Evolutionary conservation across 2,797 vertebrate species (phyloP).

Genomic region (Momotus momota): DNA sequence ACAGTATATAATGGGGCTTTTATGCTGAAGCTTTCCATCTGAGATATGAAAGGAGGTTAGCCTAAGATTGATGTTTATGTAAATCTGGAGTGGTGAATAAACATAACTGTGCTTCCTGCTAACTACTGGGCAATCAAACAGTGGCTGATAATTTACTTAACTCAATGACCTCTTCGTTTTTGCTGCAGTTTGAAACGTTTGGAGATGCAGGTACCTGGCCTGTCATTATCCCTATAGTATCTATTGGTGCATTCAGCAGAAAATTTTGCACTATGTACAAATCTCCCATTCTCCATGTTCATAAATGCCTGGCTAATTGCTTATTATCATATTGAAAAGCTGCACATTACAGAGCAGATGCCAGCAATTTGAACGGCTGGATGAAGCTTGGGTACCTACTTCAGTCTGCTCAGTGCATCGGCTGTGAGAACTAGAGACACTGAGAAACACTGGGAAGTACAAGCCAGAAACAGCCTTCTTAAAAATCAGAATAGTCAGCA

Average conservation of each 20-base stretch:
- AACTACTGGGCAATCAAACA: background rate
- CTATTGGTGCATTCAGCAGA: background rate
- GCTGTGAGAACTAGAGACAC: background rate
- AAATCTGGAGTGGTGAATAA: background rate
- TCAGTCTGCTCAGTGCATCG: background rate
- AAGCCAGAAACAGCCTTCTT: background rate
- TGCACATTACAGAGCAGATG: constrained; percentile 20
- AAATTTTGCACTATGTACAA: constrained; percentile 6
- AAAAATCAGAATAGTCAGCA: constrained; percentile 10
- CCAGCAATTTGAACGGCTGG: background rate
- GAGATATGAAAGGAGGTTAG: background rate
- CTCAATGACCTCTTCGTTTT: background rate
- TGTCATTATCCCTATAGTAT: background rate
- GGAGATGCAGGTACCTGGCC: background rate
- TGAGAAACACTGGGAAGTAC: background rate
- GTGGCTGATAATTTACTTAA: background rate
- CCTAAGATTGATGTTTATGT: background rate
- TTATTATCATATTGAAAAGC: constrained; percentile 25
- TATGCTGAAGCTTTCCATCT: background rate
- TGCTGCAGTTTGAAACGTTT: background rate
- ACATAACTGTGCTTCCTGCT: background rate
- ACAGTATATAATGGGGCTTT: background rate
- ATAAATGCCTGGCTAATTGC: constrained; percentile 47
- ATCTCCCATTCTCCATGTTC: constrained; percentile 10
- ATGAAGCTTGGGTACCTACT: background rate